These are phyloP conservation scores for Ennomos quercinarius DNA, from an alignment of 2,888 invertebrate species.

Conservation along the genomic window DNA sequence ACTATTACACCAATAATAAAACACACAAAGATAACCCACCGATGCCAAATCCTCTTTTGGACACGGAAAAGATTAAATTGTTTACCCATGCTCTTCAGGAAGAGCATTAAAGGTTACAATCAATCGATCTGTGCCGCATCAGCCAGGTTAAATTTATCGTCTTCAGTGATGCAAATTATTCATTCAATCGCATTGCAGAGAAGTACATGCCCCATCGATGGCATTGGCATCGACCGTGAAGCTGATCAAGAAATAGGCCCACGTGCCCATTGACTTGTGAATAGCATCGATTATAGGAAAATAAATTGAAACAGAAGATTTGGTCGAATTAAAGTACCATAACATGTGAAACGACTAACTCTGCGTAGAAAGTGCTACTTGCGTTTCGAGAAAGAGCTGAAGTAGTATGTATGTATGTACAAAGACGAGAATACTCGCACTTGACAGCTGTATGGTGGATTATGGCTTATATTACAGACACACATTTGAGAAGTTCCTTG, in stretches of 20 bases:
- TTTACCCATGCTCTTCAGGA: slow-evolving; percentile 3
- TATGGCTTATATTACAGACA: too few species aligned
- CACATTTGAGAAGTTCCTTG: too few species aligned
- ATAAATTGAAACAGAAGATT: slow-evolving; percentile 9
- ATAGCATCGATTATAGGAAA: slow-evolving; percentile 24
- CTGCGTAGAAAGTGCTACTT: too few species aligned
- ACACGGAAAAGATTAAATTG: too few species aligned
- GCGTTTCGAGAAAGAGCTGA: too few species aligned
- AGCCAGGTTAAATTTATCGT: slow-evolving; percentile 18
- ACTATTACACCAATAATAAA: too few species aligned
- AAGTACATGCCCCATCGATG: slow-evolving; percentile 29
- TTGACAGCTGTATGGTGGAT: not conserved
- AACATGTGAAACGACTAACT: not conserved
- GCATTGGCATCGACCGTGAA: slow-evolving; percentile 39
- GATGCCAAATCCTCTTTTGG: too few species aligned
- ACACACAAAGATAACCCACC: too few species aligned
- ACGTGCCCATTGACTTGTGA: slow-evolving; percentile 37
- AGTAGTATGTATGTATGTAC: too few species aligned
- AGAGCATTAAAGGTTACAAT: slow-evolving; percentile 11
- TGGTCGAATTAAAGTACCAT: not conserved
- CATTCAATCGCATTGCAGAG: slow-evolving; percentile 32
- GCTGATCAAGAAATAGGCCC: slow-evolving; percentile 33
- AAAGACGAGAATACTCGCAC: not conserved
- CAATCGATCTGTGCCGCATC: slow-evolving; percentile 5
- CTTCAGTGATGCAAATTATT: slow-evolving; percentile 30